phyloP scores from a whole-genome alignment of 2,797 vertebrate species.

The Intellagama lesueurii region DNA sequence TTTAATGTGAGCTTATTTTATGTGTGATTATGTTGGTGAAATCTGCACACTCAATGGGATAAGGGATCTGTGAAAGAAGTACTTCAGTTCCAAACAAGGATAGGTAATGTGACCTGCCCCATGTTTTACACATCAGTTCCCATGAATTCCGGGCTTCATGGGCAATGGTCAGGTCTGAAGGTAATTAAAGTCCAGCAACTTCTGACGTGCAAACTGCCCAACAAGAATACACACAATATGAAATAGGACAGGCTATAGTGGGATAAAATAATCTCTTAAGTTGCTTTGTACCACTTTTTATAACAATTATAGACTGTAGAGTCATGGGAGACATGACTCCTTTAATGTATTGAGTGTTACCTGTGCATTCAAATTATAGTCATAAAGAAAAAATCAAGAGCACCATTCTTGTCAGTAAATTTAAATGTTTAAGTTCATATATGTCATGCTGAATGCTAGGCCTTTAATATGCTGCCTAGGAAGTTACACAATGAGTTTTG shows the following conservation, averaged over 20 bases:
- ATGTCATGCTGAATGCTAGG: background rate
- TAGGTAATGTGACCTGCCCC: too few species aligned
- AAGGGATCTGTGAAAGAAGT: too few species aligned
- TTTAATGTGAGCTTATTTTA: too few species aligned
- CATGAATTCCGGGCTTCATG: too few species aligned
- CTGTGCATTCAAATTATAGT: background rate
- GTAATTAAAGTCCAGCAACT: background rate
- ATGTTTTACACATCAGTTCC: too few species aligned
- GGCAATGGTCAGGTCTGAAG: too few species aligned
- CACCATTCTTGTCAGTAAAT: background rate
- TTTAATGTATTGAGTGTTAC: background rate
- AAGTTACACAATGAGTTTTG: conserved; percentile 1
- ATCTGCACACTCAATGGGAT: too few species aligned
- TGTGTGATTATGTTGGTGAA: too few species aligned
- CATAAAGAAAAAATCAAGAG: background rate
- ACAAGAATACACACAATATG: background rate
- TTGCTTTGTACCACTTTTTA: background rate
- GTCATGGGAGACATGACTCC: background rate
- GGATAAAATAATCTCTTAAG: background rate
- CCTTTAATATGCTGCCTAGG: background rate
- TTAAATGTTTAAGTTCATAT: background rate
- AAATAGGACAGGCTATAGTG: background rate
- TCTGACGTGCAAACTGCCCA: background rate
- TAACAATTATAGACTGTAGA: background rate
- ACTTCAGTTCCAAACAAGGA: too few species aligned